phyloP scores from a whole-genome alignment of 2,797 vertebrate species.

The Ambastaia sidthimunki region DNA sequence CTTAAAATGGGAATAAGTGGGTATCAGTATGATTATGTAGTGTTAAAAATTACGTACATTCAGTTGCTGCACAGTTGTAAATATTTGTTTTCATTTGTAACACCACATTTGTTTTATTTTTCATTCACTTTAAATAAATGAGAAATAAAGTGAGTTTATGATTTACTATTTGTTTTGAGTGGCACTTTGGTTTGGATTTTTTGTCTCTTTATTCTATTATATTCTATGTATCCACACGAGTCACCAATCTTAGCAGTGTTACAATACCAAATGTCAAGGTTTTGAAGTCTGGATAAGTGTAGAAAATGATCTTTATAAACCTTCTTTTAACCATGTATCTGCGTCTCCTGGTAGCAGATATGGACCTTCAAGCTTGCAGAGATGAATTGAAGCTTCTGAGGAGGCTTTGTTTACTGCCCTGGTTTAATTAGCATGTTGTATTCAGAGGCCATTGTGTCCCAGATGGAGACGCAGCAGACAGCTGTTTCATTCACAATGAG shows the following conservation, averaged over 20 bases:
- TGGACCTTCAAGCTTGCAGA: background rate
- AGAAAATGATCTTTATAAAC: background rate
- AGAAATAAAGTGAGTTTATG: background rate
- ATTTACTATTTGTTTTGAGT: background rate
- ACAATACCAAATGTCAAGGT: background rate
- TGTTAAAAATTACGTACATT: background rate
- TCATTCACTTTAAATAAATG: no score
- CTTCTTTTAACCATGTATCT: conserved; percentile 12
- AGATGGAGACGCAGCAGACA: conserved; percentile 59
- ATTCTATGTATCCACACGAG: background rate
- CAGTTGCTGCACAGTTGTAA: no score
- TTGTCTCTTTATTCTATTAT: background rate
- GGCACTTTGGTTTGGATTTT: background rate
- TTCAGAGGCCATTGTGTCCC: conserved; percentile 60
- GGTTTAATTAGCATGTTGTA: conserved; percentile 65
- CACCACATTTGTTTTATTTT: no score
- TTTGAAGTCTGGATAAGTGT: background rate
- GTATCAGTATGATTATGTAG: no score
- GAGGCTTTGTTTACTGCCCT: conserved; percentile 62
- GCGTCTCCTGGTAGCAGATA: conserved; percentile 1
- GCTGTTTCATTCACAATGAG: conserved; percentile 59
- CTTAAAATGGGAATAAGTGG: no score
- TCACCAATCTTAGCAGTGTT: background rate
- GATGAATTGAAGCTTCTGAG: conserved; percentile 47
- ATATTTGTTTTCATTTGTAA: background rate